phyloP scores from a whole-genome alignment of 2,888 invertebrate genomes.

The Dicranocentrus wangi region DNA sequence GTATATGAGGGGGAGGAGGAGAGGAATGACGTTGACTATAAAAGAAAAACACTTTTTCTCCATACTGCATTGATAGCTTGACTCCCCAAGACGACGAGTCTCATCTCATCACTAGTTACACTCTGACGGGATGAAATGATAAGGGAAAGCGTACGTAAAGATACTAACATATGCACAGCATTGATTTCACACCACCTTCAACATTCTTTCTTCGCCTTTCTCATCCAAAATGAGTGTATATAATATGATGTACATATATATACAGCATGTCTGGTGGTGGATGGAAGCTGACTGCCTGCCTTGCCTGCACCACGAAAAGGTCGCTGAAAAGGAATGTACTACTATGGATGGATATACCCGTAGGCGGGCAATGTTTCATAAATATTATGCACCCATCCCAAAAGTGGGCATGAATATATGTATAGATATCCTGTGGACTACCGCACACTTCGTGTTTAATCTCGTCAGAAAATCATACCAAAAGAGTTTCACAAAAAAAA shows the following conservation, averaged over 20 bases:
- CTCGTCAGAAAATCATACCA: constrained; percentile 39
- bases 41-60: constrained; percentile 37
- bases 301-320: too few relatives aligned
- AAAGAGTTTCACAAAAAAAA: constrained; percentile 26
- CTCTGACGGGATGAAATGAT: not conserved
- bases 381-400: too few relatives aligned
- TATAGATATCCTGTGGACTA: too few relatives aligned
- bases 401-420: too few relatives aligned
- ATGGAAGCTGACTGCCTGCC: not conserved
- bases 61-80: constrained; percentile 28
- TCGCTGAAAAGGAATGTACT: constrained; percentile 27
- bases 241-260: too few relatives aligned
- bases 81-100: constrained; percentile 9
- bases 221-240: too few relatives aligned
- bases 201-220: constrained; percentile 36
- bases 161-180: constrained; percentile 43
- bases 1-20: not conserved
- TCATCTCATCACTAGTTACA: constrained; percentile 32
- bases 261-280: constrained; percentile 1
- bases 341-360: too few relatives aligned
- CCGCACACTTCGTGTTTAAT: not conserved
- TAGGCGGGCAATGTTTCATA: too few relatives aligned
- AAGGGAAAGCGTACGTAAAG: not conserved
- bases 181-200: constrained; percentile 47
- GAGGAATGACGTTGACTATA: constrained; percentile 42